Base-by-base conservation (phyloP, 2,888 invertebrate species). In the Heliconius ethilla region DNA sequence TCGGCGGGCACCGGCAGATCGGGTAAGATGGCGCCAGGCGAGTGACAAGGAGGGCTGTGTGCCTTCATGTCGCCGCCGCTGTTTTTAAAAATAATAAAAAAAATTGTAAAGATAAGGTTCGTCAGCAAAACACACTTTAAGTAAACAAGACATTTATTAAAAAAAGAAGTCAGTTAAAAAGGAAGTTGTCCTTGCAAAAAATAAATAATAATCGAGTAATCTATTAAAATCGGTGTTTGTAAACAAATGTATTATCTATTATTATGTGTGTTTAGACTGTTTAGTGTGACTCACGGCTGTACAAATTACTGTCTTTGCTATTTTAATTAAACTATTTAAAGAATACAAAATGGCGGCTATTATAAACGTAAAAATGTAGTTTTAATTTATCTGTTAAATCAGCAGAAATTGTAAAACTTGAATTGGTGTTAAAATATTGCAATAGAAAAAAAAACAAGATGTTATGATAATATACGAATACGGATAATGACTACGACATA, bases 1-100 rank as follows among this genome's bases (percentile, higher is more conserved):
- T 97, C 87, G 89, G 95, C 78, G 90, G 96, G 83, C 86, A 94
- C 91, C 79, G 92, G 89, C 87, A 94, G 87, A 87, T 91, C 94
- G 0, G 94, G 94, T 81, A 94, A 78, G 77, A 94, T 93, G 78
- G 94, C 91, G 79, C 91, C 93, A 70, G 94, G 94, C 40, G 94
- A 94, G 85, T 90, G 93, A 82, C 94, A 93, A 79, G 88, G 87
- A 51, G 94, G 91, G 0, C 91, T 87, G 81, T 81, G 89, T 82
- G 90, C 92, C 82, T 94, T 94, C 84, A 94, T 90, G 76, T 94
- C 94, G 18, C 87, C 87, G 62, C 88, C 86, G 83, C 92, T 92
- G 85, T 0, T 45, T 51, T 15, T 29, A 37, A 33, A 33, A 33
- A 33, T 33, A 33, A 33, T 33, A 40, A 40, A 40, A 40, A 40